Percentiles rank a stretch among this genome's conserved stretches.
Conservation (phyloP, 2,888 invertebrate genomes). For the Cordilura impudica region DNA sequence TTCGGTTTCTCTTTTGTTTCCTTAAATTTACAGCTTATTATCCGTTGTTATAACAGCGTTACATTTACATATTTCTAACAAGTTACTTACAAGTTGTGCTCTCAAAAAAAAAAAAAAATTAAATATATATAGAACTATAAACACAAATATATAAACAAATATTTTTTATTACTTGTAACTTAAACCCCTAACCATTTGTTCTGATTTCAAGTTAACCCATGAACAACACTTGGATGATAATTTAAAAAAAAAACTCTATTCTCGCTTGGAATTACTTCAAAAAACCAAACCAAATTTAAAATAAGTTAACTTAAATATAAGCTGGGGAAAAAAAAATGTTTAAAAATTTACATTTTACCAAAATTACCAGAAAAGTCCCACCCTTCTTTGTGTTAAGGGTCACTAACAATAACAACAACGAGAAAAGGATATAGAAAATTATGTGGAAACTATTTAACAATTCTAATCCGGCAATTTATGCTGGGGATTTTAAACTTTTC, state of each 20-base stretch:
- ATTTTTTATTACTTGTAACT: constrained; percentile 26
- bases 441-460: constrained; percentile 68
- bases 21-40: constrained; percentile 53
- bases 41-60: constrained; percentile 41
- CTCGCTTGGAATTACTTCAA: too few relatives aligned
- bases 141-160: constrained; percentile 24
- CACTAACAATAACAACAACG: neutral
- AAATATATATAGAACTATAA: constrained; percentile 4
- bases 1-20: constrained; percentile 5
- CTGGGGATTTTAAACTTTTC: constrained; percentile 71
- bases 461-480: constrained; percentile 74
- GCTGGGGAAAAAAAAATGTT: too few relatives aligned
- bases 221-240: neutral
- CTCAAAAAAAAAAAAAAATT: constrained; percentile 9
- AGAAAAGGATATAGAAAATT: constrained; percentile 1
- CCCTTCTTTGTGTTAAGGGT: neutral
- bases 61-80: constrained; percentile 44
- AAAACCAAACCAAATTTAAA: too few relatives aligned
- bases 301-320: too few relatives aligned
- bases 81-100: constrained; percentile 41
- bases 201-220: constrained; percentile 35
- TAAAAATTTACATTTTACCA: too few relatives aligned
- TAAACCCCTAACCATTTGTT: neutral
- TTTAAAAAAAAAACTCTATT: too few relatives aligned
- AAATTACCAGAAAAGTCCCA: too few relatives aligned